Evolutionary conservation across 2,888 invertebrate species (phyloP), one percentile per base, ranked within the genome.

Genomic region (Resseliella maxima): DNA sequence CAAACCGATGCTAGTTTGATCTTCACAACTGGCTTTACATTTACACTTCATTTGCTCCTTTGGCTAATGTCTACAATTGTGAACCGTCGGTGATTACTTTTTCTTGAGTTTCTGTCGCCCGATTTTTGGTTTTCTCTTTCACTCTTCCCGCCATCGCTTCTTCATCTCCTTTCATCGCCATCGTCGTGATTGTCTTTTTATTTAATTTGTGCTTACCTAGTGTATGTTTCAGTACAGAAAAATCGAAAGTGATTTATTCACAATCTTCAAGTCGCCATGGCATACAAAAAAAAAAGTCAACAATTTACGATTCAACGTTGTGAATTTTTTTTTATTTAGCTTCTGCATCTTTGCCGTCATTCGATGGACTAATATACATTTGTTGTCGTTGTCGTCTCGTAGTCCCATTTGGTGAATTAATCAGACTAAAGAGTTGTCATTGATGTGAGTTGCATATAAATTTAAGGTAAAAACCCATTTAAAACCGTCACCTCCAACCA

Each of bases 31-130:
- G 72, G 72, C 6, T 72, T 72, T 31, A 31, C 72, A 72, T 72
- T 72, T 72, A 35, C 72, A 72, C 72, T 72, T 72, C 35, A 72
- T 72, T 72, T 72, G 72, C 72, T 72, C 72, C 15, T n/a, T 72
- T 72, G 72, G 72, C 15, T 72, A 72, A 72, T 72, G 72, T 72
- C 72, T 72, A 35, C 72, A 72, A 72, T 72, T 72, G 72, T 72
- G 72, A 72, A 72, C 31, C 31, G 72, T 31, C 72, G 31, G 0
- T 72, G 72, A 72, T 72, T 72, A 35, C 72, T 35, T 72, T 72
- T 72, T 24, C 12, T 59, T 15, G 24, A 0, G 6, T 59, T 10
- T 59, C n/a, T 72, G 72, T 72, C 72, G n/a, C 72, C 12, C 0
- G 1, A 12, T 31, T 72, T 15, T 31, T 72, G 15, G 10, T 72